Conservation (phyloP, 2,888 invertebrate genomes). For the Tethea ocularis region DNA sequence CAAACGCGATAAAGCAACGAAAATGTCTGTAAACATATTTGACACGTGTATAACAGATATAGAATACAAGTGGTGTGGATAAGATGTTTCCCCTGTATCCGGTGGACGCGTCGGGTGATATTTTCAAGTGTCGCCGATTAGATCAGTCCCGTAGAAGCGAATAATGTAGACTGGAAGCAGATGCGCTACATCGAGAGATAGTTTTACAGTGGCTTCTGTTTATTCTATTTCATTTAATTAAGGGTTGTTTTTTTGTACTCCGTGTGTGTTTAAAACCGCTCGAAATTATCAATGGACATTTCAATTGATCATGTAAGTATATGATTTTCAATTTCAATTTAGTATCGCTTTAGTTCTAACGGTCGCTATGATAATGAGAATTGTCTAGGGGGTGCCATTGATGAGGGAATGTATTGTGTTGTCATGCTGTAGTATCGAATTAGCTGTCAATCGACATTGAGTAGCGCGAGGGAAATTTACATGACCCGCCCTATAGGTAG, state of each 20-base stretch:
- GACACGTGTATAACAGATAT: slow-evolving; percentile 71
- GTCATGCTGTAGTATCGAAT: no score
- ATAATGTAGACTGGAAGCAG: slow-evolving; percentile 41
- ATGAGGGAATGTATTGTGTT: no score
- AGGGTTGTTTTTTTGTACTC: neutral
- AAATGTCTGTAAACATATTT: slow-evolving; percentile 64
- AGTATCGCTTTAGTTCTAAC: no score
- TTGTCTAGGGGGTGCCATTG: no score
- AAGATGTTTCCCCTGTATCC: slow-evolving; percentile 62
- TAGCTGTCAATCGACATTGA: no score
- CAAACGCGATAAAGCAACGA: slow-evolving; percentile 56
- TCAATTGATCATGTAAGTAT: no score
- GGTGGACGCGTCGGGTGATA: slow-evolving; percentile 41
- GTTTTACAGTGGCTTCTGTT: neutral
- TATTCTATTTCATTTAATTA: neutral
- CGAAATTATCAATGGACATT: no score
- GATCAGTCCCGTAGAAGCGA: slow-evolving; percentile 41
- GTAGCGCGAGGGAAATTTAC: no score
- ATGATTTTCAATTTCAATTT: no score
- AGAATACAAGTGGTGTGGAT: slow-evolving; percentile 56
- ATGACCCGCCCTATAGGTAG: no score
- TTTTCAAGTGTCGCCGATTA: slow-evolving; percentile 50
- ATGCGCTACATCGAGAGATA: slow-evolving; percentile 18
- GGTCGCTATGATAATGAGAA: no score
- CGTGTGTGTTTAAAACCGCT: neutral